phyloP scores from a whole-genome alignment of 2,888 invertebrate genomes.

The Drosophila bunnanda region DNA sequence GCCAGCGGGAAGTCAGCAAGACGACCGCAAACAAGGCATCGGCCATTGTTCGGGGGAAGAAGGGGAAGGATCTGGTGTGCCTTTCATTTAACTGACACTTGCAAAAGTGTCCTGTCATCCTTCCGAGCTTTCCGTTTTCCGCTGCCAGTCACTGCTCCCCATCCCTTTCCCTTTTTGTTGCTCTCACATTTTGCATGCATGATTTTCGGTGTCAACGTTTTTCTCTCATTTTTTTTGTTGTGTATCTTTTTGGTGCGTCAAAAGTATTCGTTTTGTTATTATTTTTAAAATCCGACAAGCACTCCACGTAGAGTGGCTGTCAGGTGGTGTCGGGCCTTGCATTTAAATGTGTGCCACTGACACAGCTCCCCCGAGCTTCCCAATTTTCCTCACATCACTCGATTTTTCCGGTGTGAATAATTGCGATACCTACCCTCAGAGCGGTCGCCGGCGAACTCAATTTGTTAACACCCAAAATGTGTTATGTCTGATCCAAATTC shows the following conservation, averaged over 20 bases:
- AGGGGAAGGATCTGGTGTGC: constrained; percentile 24
- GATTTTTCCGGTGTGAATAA: constrained; percentile 30
- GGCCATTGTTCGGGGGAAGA: constrained; percentile 22
- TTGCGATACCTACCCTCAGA: constrained; percentile 22
- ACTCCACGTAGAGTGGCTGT: constrained; percentile 76
- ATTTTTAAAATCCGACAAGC: constrained; percentile 73
- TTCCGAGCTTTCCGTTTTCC: constrained; percentile 16
- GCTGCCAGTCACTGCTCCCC: constrained; percentile 4
- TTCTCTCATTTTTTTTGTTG: constrained; percentile 47
- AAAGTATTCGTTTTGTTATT: constrained; percentile 40
- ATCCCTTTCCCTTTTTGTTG: constrained; percentile 36
- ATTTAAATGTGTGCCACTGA: constrained; percentile 59
- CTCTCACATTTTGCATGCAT: constrained; percentile 72
- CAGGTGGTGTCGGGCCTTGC: constrained; percentile 72
- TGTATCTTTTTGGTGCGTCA: constrained; percentile 39
- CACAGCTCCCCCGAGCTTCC: constrained; percentile 35
- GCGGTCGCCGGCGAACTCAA: constrained; percentile 16
- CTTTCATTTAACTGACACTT: constrained; percentile 62
- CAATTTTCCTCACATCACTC: constrained; percentile 4
- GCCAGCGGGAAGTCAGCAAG: constrained; percentile 13
- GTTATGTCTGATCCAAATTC: constrained; percentile 17
- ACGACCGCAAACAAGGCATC: constrained; percentile 34
- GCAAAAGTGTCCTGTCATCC: constrained; percentile 74
- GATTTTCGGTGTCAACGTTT: constrained; percentile 45
- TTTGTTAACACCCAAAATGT: constrained; percentile 35